Evolutionary conservation across 1,140 invertebrate species (phyloP), one percentile per base, ranked within the genome.

Genomic region (Musca vetustissima): DNA sequence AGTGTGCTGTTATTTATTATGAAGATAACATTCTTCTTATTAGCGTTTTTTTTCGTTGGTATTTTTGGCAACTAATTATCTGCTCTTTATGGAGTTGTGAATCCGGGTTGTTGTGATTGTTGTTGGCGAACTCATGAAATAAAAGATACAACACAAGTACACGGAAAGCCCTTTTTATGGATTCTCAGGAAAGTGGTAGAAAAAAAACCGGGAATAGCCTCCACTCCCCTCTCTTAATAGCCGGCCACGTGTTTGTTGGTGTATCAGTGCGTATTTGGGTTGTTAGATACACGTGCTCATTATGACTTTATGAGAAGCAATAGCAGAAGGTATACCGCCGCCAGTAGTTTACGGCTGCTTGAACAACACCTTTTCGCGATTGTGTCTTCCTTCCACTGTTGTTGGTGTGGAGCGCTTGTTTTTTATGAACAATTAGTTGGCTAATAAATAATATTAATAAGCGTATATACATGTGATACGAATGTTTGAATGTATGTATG

Each of bases 31-130:
- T 52, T 55, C 15, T 21, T 77, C 53, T 43, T 43, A 43, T 43
- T 43, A 43, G 36, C 36, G 36, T 43, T 43, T 43, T 43, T 43
- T 43, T 43, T 43, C 36, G 36, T 43, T 43, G 13, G 36, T 43
- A 79, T 75, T 79, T 79, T 79, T 75, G 76, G 77, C 77, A 79
- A 79, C 77, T 79, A 79, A 79, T 79, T 79, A 79, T 79, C 77
- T 76, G 17, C 53, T 28, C 48, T 61, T 76, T 67, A 77, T 50
- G 17, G 52, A 32, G 64, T 79, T 74, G 70, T 74, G 36, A 43
- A 43, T 43, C 36, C 11, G 36, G 4, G 6, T 43, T 28, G 28
- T 11, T 43, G 6, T 43, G 36, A 28, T 28, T 28, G 28, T 28
- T 28, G 3, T 28, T 28, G 3, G 3, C 28, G 4, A 43, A 43